Conservation (phyloP, 2,113 vertebrate genomes). For the Poicephalus gulielmi region DNA sequence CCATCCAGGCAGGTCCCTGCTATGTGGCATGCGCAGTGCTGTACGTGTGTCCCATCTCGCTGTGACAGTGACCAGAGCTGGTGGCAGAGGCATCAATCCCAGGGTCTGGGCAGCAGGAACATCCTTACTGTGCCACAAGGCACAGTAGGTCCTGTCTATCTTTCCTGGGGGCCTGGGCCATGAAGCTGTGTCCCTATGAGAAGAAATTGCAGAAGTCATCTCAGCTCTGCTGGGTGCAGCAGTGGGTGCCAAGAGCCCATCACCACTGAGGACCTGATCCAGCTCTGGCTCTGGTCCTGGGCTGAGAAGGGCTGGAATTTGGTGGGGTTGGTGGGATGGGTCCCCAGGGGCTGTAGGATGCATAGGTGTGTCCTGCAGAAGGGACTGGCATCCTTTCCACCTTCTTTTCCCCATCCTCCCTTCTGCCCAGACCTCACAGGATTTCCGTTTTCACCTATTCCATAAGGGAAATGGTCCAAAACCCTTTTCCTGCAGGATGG, state of each 20-base stretch:
- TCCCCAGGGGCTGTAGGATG: fast-evolving
- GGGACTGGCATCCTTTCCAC: background rate
- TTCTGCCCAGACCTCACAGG: background rate
- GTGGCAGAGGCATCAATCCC: background rate
- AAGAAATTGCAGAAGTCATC: background rate
- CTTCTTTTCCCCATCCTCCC: background rate
- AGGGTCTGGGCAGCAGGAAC: background rate
- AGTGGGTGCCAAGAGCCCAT: background rate
- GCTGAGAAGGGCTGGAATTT: background rate
- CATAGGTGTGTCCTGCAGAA: background rate
- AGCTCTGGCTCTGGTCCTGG: background rate
- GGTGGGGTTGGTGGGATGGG: background rate
- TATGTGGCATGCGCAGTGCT: background rate
- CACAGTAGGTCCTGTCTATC: background rate
- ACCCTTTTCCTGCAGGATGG: background rate
- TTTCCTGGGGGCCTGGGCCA: fast-evolving
- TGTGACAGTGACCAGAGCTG: fast-evolving
- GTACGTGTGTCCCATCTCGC: fast-evolving
- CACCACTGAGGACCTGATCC: background rate
- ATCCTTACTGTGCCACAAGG: background rate
- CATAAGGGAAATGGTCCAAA: background rate
- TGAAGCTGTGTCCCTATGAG: background rate
- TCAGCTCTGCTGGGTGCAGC: background rate
- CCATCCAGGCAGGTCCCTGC: fast-evolving
- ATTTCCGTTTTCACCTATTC: background rate